Evolutionary conservation across 2,113 vertebrate genomes (phyloP), one percentile per base, ranked within the genome.

Genomic region (Cyanoramphus novaezelandiae): DNA sequence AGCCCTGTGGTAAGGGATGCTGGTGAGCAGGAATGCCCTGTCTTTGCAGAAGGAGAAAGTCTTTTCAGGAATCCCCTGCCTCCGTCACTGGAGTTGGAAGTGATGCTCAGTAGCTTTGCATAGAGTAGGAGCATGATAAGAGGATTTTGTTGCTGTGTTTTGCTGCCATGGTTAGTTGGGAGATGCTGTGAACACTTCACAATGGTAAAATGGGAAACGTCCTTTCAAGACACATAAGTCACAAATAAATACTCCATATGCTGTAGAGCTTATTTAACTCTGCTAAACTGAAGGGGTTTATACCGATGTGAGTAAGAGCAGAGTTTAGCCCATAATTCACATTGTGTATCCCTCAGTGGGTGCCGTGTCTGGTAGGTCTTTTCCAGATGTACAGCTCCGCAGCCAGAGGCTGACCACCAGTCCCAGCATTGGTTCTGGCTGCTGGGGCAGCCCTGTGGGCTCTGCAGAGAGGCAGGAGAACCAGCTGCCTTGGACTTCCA

Each of bases 61-160:
- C 83, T 91, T 89, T 78, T 90, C 31, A 77, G 65, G 82, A 95
- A 70, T 70, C 8, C 31, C 23, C 78, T 85, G 67, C 70, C 81
- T 91, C n/a, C 46, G 43, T 59, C n/a, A 41, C 24, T 52, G 41
- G 49, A 39, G 29, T 87, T 78, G 69, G 74, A 79, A 93, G 59
- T 33, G n/a, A 41, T 86, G 67, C 64, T 74, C 7, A 0, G 35
- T 80, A 68, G 88, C 55, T 94, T 94, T 90, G 76, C 60, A 17
- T 10, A 37, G 53, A 85, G 52, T 20, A 64, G 23, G 31, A 69
- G 53, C 60, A 0, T 33, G 57, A 4, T 39, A 67, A 69, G 35
- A 72, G 28, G 3, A 2, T 49, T 96, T 52, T 81, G 52, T 68
- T 55, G 27, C 50, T n/a, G 25, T 84, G 69, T 83, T 90, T 59